These are phyloP conservation scores for Pyrgilauda ruficollis DNA, from an alignment of 2,113 vertebrate genomes.

Conservation along the genomic window DNA sequence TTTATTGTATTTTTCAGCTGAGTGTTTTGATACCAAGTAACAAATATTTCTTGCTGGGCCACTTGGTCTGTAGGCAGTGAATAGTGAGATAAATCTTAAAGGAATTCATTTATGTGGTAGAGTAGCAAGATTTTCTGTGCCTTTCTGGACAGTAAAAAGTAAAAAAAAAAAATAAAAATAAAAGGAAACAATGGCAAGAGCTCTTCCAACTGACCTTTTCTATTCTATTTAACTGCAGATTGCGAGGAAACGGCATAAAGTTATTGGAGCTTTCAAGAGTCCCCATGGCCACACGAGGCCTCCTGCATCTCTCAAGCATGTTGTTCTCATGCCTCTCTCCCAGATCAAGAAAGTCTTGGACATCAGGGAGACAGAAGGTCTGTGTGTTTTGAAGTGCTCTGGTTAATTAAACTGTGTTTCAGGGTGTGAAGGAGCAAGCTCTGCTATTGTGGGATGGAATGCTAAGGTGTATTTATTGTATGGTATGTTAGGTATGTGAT, in stretches of 20 bases:
- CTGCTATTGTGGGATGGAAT: neutral
- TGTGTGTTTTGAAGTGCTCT: constrained; percentile 11
- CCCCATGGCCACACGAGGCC: constrained; percentile 89
- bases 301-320: constrained; percentile 91
- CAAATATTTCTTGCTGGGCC: neutral
- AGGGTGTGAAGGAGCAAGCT: neutral
- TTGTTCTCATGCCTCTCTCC: constrained; percentile 94
- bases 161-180: neutral
- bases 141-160: neutral
- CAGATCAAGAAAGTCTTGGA: constrained; percentile 96
- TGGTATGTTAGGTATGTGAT: neutral
- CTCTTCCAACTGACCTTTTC: neutral
- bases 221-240: constrained; percentile 74
- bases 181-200: neutral
- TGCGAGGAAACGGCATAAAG: constrained; percentile 94
- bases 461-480: neutral
- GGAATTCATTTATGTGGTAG: neutral
- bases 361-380: constrained; percentile 95
- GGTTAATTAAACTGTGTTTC: neutral
- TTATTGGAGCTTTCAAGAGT: constrained; percentile 92
- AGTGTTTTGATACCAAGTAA: neutral
- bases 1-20: neutral
- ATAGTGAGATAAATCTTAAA: neutral
- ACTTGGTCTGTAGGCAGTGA: neutral
- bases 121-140: neutral